Evolutionary conservation across 2,888 invertebrate species (phyloP).

Genomic region (Chironomus riparius): DNA sequence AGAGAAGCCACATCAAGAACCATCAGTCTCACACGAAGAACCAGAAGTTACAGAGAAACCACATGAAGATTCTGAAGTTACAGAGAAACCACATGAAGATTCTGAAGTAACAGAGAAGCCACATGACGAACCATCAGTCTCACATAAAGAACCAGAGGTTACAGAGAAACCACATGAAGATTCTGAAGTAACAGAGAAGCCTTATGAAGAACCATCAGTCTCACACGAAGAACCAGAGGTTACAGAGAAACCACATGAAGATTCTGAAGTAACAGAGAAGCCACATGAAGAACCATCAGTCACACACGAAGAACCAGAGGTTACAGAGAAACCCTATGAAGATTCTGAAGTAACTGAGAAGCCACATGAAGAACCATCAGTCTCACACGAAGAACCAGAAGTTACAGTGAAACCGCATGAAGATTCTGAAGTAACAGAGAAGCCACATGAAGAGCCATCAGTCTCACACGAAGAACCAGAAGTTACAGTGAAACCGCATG

Average conservation of each 20-base stretch:
- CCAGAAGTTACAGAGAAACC: constrained; percentile 27
- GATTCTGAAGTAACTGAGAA: too few relatives aligned
- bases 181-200: too few relatives aligned
- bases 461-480: constrained; percentile 23
- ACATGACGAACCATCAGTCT: not conserved
- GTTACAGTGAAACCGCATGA: too few relatives aligned
- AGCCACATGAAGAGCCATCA: constrained; percentile 20
- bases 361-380: not conserved
- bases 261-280: constrained; percentile 18
- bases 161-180: too few relatives aligned
- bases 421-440: too few relatives aligned
- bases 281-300: constrained; percentile 26
- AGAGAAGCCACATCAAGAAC: not conserved
- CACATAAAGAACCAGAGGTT: not conserved
- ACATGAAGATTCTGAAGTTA: constrained; percentile 27
- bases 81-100: constrained; percentile 25
- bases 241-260: not conserved
- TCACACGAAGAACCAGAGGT: not conserved
- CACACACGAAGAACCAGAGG: not conserved
- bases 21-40: not conserved
- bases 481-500: constrained; percentile 15
- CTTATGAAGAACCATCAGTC: constrained; percentile 17
- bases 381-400: constrained; percentile 28
- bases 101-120: not conserved
- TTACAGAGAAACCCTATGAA: not conserved